Conservation (phyloP, 2,797 vertebrate species). For the Clamator glandarius region DNA sequence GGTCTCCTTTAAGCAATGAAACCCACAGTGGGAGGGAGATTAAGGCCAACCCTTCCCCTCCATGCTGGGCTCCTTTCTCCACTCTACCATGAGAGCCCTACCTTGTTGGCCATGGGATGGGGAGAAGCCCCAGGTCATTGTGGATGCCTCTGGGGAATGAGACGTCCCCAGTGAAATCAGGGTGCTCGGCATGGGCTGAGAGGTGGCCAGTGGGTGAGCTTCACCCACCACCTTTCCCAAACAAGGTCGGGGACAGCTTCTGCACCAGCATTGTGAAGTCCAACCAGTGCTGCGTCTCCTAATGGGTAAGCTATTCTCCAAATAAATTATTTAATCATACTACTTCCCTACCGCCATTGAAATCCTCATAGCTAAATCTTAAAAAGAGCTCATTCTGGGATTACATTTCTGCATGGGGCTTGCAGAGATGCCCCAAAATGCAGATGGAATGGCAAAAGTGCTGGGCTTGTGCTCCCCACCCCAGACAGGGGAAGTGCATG, state of each 20-base stretch:
- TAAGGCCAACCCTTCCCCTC: not conserved
- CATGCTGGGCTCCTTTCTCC: not conserved
- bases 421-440: not conserved
- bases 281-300: fast-evolving
- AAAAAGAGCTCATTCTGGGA: not conserved
- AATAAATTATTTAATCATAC: too few species aligned
- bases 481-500: fast-evolving
- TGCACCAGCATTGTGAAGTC: fast-evolving
- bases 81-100: fast-evolving
- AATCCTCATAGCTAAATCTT: not conserved
- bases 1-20: fast-evolving
- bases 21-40: not conserved
- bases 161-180: fast-evolving
- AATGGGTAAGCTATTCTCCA: fast-evolving
- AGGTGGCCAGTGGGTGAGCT: not conserved
- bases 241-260: not conserved
- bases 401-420: fast-evolving
- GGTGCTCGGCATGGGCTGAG: fast-evolving
- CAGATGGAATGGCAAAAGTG: fast-evolving
- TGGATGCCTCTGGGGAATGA: fast-evolving
- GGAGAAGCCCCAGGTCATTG: not conserved
- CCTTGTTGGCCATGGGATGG: fast-evolving
- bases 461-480: not conserved
- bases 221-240: not conserved
- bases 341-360: not conserved